phyloP scores from a whole-genome alignment of 2,113 vertebrate genomes.

The Sitta europaea region DNA sequence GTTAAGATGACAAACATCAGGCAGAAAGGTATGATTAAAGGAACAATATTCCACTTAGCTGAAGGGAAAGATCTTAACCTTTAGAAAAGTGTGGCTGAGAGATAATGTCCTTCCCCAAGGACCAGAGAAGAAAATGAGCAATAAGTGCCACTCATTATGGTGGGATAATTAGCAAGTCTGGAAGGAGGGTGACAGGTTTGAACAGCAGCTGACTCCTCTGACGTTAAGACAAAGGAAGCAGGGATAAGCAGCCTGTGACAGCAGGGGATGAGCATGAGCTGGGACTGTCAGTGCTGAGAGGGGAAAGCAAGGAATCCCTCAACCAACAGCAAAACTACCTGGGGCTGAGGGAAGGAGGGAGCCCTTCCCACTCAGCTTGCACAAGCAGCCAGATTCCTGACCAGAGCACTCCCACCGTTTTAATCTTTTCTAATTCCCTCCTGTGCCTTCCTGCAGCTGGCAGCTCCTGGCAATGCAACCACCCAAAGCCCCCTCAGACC shows the following conservation, averaged over 20 bases:
- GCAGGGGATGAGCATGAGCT: neutral
- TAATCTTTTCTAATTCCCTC: neutral
- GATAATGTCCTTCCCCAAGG: neutral
- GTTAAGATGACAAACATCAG: conserved; percentile 21
- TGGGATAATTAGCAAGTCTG: neutral
- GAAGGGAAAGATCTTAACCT: conserved; percentile 33
- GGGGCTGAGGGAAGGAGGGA: neutral
- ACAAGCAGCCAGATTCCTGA: neutral
- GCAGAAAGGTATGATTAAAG: conserved; percentile 39
- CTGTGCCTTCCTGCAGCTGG: neutral
- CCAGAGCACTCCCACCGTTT: neutral
- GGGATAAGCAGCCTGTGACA: neutral
- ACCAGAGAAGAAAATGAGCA: neutral
- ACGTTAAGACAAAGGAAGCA: neutral
- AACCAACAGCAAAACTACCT: neutral
- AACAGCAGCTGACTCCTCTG: conserved; percentile 30
- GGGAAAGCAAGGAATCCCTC: neutral
- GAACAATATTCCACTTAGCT: neutral
- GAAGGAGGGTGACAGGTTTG: neutral
- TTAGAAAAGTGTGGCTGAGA: neutral
- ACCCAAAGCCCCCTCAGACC: neutral
- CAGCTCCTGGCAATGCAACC: neutral
- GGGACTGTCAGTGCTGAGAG: neutral
- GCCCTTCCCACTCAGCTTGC: neutral
- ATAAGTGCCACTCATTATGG: neutral